Evolutionary conservation across 2,888 invertebrate species (phyloP), one percentile per base, ranked within the genome.

Genomic region (Uloborus plumipes): DNA sequence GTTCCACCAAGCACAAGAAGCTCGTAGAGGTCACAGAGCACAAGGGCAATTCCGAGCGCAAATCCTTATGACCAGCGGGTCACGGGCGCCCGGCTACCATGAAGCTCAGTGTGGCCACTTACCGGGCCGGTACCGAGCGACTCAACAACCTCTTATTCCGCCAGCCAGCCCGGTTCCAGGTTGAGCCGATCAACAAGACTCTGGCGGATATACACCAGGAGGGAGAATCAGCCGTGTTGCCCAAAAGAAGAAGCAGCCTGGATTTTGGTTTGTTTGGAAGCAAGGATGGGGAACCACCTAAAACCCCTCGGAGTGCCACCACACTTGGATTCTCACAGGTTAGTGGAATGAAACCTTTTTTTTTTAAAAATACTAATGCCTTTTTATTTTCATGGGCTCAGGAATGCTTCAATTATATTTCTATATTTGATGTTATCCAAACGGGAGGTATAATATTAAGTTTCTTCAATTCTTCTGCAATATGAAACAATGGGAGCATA

Each of bases 101-200:
- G 86, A 86, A 86, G 76, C 82, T 86, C 66, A 86, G 86, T 64
- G 86, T 86, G 58, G 85, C 85, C 20, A 84, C 86, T 16, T 86
- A 81, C 71, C 49, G 85, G 58, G 86, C 86, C 11, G 85, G 85
- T 20, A 72, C 85, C 39, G 82, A 84, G 58, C 80, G 85, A 39
- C 80, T 86, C 18, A 84, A 84, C 22, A 70, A 78, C 70, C 67
- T 81, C 2, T 79, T 75, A 66, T 82, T 78, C 16, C 75, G 73
- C 55, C 80, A 80, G 31, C 15, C 53, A 1, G 18, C 61, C 18
- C 55, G 70, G 22, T 64, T 70, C 11, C 58, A 61, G 1, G 22
- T 11, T 14, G 80, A 70, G 1, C n/a, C 47, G 2, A 70, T 69
- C n/a, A 80, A 70, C 31, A 55, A 72, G 2, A 18, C 73, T 13